Evolutionary conservation across 2,888 invertebrate genomes (phyloP).

Genomic region (Thysanoteuthis rhombus): DNA sequence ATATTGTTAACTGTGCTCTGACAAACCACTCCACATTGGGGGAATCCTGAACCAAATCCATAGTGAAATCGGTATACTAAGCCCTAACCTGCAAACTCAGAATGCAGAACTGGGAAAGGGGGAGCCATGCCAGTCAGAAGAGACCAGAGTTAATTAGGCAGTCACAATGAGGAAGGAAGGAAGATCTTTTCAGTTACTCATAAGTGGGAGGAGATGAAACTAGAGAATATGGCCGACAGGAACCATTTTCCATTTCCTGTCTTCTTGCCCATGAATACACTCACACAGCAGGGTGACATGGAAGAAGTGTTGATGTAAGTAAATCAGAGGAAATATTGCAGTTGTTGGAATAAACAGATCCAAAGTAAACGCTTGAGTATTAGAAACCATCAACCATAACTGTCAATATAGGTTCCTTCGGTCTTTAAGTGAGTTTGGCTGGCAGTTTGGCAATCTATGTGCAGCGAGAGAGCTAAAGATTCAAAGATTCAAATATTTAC

Average conservation of each 20-base stretch:
- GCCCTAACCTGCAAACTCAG: too few relatives aligned
- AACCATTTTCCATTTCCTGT: not conserved
- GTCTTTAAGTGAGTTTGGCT: too few relatives aligned
- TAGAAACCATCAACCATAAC: too few relatives aligned
- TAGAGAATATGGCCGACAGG: not conserved
- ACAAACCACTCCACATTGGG: too few relatives aligned
- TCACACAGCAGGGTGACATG: not conserved
- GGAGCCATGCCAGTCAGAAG: not conserved
- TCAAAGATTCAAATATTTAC: too few relatives aligned
- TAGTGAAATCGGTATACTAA: too few relatives aligned
- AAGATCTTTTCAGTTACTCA: not conserved
- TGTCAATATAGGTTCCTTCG: too few relatives aligned
- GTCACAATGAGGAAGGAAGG: conserved; percentile 12
- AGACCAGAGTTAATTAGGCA: not conserved
- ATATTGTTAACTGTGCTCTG: too few relatives aligned
- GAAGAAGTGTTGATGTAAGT: not conserved
- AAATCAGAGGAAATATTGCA: not conserved
- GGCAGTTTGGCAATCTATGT: too few relatives aligned
- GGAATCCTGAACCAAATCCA: too few relatives aligned
- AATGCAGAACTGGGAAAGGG: not conserved
- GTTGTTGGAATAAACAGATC: not conserved
- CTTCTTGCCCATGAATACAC: not conserved
- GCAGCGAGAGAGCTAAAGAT: too few relatives aligned
- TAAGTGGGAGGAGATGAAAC: not conserved
- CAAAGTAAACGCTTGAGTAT: too few relatives aligned